Evolutionary conservation across 2,113 vertebrate species (phyloP).

Genomic region (Forbesichthys agassizii): DNA sequence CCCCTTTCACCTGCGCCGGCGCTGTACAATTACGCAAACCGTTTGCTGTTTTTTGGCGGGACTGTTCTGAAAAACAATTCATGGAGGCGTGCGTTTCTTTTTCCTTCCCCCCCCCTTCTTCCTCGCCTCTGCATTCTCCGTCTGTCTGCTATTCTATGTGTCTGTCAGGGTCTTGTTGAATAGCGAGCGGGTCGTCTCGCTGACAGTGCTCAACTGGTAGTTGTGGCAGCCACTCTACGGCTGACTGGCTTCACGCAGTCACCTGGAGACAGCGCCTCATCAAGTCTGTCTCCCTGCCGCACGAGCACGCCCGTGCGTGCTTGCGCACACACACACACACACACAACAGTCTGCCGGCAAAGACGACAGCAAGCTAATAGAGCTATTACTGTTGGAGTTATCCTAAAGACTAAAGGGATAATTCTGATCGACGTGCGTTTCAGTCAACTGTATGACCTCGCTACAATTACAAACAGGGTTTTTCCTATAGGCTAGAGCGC

Average conservation of each 20-base stretch:
- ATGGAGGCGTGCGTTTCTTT: conserved; percentile 25
- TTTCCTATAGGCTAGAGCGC: no score
- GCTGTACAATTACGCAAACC: conserved; percentile 68
- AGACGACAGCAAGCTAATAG: conserved; percentile 11
- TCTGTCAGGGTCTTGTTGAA: conserved; percentile 66
- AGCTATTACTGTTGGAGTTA: background rate
- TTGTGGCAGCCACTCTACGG: conserved; percentile 70
- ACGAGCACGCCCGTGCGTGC: conserved; percentile 32
- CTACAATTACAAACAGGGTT: background rate
- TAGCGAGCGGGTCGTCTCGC: conserved; percentile 68
- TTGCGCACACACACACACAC: conserved; percentile 24
- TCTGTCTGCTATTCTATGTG: conserved; percentile 42
- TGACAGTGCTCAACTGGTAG: conserved; percentile 77
- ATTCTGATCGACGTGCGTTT: conserved; percentile 23
- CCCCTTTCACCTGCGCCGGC: conserved; percentile 52
- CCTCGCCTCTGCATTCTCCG: background rate
- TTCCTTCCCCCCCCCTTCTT: conserved; percentile 43
- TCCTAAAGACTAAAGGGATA: conserved; percentile 13
- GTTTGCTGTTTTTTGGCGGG: conserved; percentile 42
- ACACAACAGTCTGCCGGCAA: background rate
- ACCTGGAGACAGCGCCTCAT: conserved; percentile 67
- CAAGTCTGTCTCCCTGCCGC: conserved; percentile 52
- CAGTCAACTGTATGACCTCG: background rate
- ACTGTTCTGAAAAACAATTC: conserved; percentile 30
- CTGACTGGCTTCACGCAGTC: conserved; percentile 66